Conservation (phyloP, 2,888 invertebrate genomes). For the Cancer borealis region DNA sequence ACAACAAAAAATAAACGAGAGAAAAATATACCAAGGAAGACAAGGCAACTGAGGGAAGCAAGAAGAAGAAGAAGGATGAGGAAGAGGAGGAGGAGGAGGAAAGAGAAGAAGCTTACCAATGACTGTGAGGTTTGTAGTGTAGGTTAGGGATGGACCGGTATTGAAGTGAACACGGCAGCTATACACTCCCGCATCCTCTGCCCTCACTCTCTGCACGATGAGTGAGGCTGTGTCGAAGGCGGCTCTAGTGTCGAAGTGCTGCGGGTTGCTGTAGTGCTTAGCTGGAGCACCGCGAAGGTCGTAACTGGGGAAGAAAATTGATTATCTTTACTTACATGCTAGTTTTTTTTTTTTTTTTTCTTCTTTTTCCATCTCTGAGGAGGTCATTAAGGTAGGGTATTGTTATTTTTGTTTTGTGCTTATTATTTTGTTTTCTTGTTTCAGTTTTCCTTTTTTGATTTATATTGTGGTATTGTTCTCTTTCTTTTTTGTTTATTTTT, state of each 20-base stretch:
- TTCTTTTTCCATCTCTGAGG: background rate
- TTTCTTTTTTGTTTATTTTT: background rate
- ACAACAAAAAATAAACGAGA: background rate
- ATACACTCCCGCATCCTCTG: background rate
- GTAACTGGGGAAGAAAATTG: conserved; percentile 1
- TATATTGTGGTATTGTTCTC: background rate
- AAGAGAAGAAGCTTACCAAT: background rate
- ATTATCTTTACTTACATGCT: background rate
- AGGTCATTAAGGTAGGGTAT: background rate
- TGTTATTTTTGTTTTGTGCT: background rate
- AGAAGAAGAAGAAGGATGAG: background rate
- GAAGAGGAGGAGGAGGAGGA: background rate
- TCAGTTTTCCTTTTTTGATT: background rate
- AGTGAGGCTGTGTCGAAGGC: background rate
- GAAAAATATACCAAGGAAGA: background rate
- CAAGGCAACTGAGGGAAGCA: background rate
- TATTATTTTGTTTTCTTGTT: background rate
- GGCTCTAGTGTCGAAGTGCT: background rate
- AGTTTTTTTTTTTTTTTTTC: background rate
- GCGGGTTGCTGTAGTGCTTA: background rate
- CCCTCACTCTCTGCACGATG: background rate
- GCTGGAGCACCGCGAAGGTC: background rate
- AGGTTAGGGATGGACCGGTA: background rate
- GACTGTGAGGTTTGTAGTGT: background rate
- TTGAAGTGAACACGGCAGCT: background rate